phyloP scores from a whole-genome alignment of 1,140 invertebrate species.

The Drosophila hydei region DNA sequence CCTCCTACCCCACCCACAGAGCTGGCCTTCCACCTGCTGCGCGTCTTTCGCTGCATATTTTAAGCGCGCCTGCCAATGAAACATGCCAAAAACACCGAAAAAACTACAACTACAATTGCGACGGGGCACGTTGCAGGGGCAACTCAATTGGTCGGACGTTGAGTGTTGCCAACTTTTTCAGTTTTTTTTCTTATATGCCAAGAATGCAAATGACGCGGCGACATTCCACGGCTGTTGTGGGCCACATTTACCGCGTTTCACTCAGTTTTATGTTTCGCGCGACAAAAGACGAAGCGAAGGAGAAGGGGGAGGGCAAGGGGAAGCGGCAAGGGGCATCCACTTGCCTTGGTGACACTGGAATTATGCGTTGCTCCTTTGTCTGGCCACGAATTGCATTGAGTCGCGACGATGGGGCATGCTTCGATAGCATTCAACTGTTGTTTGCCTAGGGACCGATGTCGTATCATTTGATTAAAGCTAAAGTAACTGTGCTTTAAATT shows the following conservation, averaged over 20 bases:
- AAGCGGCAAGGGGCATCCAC: conserved; percentile 11
- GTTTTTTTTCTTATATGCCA: conserved; percentile 43
- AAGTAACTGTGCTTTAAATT: conserved; percentile 12
- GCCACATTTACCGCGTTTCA: conserved; percentile 47
- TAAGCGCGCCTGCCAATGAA: conserved; percentile 73
- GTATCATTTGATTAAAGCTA: conserved; percentile 26
- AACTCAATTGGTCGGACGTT: conserved; percentile 24
- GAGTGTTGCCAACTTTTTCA: conserved; percentile 56
- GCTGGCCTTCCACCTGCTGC: conserved; percentile 61
- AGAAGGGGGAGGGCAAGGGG: too few species aligned
- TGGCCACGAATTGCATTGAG: conserved; percentile 19
- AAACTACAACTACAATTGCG: conserved; percentile 43
- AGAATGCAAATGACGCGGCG: conserved; percentile 71
- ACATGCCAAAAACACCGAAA: conserved; percentile 68
- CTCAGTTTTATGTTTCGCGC: too few species aligned
- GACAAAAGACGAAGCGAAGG: conserved; percentile 59
- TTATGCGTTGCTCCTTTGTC: conserved; percentile 36
- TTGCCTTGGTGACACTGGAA: conserved; percentile 53
- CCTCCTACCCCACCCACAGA: neutral
- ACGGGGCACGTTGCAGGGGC: conserved; percentile 6
- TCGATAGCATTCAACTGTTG: conserved; percentile 12
- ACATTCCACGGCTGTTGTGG: conserved; percentile 37
- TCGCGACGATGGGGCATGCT: neutral
- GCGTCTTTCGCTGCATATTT: conserved; percentile 65
- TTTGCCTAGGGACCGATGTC: neutral